phyloP scores from a whole-genome alignment of 2,888 invertebrate genomes.

The Zaprionus obscuricornis region DNA sequence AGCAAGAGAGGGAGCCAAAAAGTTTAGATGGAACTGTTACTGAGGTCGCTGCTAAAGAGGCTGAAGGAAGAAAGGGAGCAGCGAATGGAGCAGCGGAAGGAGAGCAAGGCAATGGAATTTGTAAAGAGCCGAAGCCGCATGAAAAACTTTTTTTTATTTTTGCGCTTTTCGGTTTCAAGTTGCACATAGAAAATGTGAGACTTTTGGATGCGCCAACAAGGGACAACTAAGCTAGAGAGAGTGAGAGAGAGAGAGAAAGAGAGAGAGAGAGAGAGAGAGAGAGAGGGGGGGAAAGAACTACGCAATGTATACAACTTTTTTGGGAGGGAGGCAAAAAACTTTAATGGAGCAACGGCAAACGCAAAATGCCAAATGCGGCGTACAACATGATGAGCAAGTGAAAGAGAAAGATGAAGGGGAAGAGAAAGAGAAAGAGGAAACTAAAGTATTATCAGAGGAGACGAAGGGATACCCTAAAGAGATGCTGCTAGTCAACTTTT shows the following conservation, averaged over 20 bases:
- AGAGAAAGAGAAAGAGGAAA: no score
- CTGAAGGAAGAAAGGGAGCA: no score
- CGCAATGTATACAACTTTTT: slow-evolving; percentile 34
- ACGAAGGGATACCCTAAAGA: slow-evolving; percentile 34
- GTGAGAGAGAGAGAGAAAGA: background rate
- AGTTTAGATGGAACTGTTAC: background rate
- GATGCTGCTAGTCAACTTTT: slow-evolving; percentile 31
- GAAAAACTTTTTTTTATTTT: slow-evolving; percentile 49
- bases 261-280: background rate
- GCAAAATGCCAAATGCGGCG: slow-evolving; percentile 33
- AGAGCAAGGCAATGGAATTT: slow-evolving; percentile 40
- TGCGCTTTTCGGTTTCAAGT: slow-evolving; percentile 55
- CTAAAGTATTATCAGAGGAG: no score
- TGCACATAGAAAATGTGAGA: slow-evolving; percentile 29
- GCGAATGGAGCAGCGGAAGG: background rate
- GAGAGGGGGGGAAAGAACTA: background rate
- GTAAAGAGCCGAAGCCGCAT: slow-evolving; percentile 63
- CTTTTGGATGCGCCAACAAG: no score
- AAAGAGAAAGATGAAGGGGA: no score
- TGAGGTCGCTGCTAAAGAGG: no score
- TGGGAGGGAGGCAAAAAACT: slow-evolving; percentile 38
- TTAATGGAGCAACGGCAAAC: slow-evolving; percentile 42
- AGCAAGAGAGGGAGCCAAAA: background rate
- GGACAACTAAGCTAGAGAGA: no score
- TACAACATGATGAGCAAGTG: no score